These are phyloP conservation scores for Acanthopagrus latus DNA, from an alignment of 2,797 vertebrate species.

Conservation along the genomic window DNA sequence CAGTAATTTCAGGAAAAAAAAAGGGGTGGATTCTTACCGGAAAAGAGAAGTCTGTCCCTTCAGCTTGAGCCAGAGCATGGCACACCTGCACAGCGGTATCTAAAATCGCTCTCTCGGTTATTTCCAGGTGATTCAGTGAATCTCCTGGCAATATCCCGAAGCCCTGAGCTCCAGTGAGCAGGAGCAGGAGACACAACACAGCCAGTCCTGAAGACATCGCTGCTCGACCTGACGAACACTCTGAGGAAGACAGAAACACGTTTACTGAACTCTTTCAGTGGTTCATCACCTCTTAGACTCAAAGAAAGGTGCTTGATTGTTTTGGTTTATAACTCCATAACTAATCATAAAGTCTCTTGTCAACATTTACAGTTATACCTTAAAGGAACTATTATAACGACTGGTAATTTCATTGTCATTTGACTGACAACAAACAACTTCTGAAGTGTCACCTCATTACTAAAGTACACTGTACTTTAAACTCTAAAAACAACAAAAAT, in stretches of 20 bases:
- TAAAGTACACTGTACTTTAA: background rate
- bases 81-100: slow-evolving; percentile 70
- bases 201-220: slow-evolving; percentile 24
- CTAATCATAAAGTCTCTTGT: background rate
- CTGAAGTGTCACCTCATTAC: background rate
- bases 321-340: background rate
- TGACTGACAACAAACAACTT: too few relatives aligned
- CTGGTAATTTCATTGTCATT: too few relatives aligned
- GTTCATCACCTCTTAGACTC: background rate
- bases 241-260: slow-evolving; percentile 12
- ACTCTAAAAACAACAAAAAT: background rate
- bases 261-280: background rate
- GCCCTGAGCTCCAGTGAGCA: slow-evolving; percentile 46
- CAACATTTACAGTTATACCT: background rate
- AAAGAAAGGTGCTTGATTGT: too few relatives aligned
- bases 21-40: slow-evolving; percentile 60
- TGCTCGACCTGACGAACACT: background rate
- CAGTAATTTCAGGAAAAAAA: accelerated
- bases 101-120: slow-evolving; percentile 70
- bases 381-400: too few relatives aligned
- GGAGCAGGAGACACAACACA: slow-evolving; percentile 51
- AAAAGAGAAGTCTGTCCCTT: slow-evolving; percentile 64
- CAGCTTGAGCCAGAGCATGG: slow-evolving; percentile 56
- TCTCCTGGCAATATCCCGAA: slow-evolving; percentile 62
- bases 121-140: slow-evolving; percentile 66